Conservation (phyloP, 2,113 vertebrate species). For the Oceanites oceanicus region DNA sequence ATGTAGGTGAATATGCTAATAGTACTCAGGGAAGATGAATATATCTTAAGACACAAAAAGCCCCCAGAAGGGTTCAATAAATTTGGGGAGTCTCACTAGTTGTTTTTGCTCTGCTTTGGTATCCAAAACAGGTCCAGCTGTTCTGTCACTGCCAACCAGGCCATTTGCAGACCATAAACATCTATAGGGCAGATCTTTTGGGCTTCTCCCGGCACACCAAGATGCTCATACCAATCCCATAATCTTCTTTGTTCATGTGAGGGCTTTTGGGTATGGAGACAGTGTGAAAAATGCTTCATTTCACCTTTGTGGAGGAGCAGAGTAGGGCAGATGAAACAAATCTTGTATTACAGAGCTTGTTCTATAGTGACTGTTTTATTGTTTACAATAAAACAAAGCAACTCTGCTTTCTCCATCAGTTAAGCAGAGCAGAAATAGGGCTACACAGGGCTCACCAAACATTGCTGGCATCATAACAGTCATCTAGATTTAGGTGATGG, state of each 20-base stretch:
- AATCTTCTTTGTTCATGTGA: neutral
- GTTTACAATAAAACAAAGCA: neutral
- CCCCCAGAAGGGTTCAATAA: neutral
- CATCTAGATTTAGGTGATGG: neutral
- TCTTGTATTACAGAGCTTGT: neutral
- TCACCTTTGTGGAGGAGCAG: neutral
- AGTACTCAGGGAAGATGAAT: neutral
- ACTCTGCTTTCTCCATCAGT: neutral
- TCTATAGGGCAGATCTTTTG: neutral
- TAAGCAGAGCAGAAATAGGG: neutral
- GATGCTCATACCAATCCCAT: neutral
- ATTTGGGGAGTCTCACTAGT: neutral
- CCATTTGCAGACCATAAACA: neutral
- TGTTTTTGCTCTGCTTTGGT: neutral
- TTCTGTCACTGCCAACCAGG: neutral
- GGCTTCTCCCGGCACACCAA: neutral
- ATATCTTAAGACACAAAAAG: neutral
- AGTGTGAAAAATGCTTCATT: neutral
- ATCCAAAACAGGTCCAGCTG: neutral
- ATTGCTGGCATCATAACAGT: neutral
- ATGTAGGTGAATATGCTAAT: slow-evolving; percentile 50
- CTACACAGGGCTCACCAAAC: neutral
- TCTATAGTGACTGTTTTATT: neutral
- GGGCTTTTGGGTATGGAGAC: neutral
- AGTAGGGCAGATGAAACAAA: neutral